Base-by-base conservation (phyloP, 2,797 vertebrate species). In the Hydrocynus forskahlii region DNA sequence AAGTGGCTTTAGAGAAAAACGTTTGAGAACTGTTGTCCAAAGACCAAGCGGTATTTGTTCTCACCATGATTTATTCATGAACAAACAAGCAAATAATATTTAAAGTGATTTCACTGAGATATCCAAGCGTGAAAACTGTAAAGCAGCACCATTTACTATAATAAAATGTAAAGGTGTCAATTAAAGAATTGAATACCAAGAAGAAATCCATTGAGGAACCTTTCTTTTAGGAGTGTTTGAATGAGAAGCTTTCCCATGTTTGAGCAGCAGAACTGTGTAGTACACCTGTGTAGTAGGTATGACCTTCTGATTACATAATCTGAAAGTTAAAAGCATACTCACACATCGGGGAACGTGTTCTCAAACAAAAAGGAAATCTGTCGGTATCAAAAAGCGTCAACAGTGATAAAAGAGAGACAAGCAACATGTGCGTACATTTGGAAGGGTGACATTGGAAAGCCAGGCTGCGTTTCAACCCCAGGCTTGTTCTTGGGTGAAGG, bases 371-470 rank as follows among this genome's bases (percentile, higher is more conserved):
- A 14, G 19, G 72, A 81, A 59, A 52, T 60, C 17, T 48, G 48
- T 35, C 35, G 2, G 12, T 82, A 82, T 82, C 81, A n/a, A 78
- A 77, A 78, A 52, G n/a, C 70, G 54, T 74, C 71, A 79, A 60
- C 40, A 21, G 72, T 69, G 78, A 80, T 72, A 72, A 82, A 45
- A 67, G 12, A 29, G 50, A 55, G 73, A 72, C 67, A 48, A 48
- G 66, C 25, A 21, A 16, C 73, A 38, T 38, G 74, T 45, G 63
- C 82, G 80, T 50, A 73, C 19, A 19, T 25, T 45, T 50, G 25
- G 17, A 76, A 59, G 69, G 74, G 81, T 86, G 78, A 86, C 81
- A 67, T 83, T 86, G 76, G 45, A 67, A 29, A 69, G 23, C 2
- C 69, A 29, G 54, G 54, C 29, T 25, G 29, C 35, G 52, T 64